phyloP scores from a whole-genome alignment of 2,113 vertebrate species.

The Triplophysa dalaica region DNA sequence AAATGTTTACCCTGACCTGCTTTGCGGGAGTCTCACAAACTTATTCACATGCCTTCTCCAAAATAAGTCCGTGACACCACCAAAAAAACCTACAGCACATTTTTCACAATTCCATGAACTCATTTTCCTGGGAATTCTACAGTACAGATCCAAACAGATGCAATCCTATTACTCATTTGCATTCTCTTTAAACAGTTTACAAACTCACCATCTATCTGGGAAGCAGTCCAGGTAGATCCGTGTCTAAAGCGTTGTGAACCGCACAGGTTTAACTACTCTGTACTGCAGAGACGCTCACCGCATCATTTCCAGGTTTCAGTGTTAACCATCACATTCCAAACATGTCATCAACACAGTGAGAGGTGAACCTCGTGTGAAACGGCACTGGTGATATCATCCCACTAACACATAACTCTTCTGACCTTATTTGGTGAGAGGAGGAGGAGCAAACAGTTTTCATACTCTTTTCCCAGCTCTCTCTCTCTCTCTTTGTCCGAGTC shows the following conservation, averaged over 20 bases:
- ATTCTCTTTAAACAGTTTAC: constrained; percentile 35
- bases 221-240: constrained; percentile 63
- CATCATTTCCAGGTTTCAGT: constrained; percentile 36
- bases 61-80: constrained; percentile 4
- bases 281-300: not conserved
- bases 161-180: not conserved
- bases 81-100: not conserved
- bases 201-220: constrained; percentile 73
- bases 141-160: not conserved
- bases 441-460: constrained; percentile 61
- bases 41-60: constrained; percentile 9
- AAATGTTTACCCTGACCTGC: constrained; percentile 53
- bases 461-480: constrained; percentile 41
- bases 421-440: constrained; percentile 74
- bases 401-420: constrained; percentile 74
- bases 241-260: constrained; percentile 45
- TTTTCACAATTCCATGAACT: not conserved
- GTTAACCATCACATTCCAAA: constrained; percentile 75
- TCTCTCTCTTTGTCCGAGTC: constrained; percentile 37
- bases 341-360: constrained; percentile 77
- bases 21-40: constrained; percentile 56
- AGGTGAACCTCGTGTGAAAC: constrained; percentile 79
- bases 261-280: not conserved
- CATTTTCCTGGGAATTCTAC: constrained; percentile 3
- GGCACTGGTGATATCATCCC: constrained; percentile 79